Evolutionary conservation across 2,797 vertebrate genomes (phyloP), one percentile per base, ranked within the genome.

Genomic region (Champsocephalus esox): DNA sequence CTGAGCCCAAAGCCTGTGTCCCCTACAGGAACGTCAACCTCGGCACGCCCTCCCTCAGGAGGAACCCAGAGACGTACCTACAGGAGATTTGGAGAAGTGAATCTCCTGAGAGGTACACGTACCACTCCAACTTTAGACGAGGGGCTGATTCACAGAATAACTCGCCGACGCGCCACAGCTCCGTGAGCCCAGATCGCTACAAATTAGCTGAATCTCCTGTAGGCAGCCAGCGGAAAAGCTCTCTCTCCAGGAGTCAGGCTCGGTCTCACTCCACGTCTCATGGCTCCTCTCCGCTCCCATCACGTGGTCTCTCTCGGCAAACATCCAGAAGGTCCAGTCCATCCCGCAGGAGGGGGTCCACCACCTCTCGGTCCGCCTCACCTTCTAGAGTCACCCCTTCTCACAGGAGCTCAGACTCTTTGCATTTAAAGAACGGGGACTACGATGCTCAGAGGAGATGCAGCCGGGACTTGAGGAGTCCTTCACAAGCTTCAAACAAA

Each of bases 11-110:
- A 86, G 93, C 94, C 65, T 88, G 90, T 1, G 94, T 96, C 54
- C 95, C 95, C 3, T 96, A 90, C 81, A 89, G 95, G 80, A 96
- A 92, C 28, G 81, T 93, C 11, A 95, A 93, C 73, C 93, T 96
- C 0, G 95, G 95, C 8, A 51, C 95, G 28, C 95, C 95, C 0
- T 96, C 95, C 16, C 87, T 93, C 49, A 90, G 94, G 79, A 92
- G 95, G 67, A 94, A 75, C 73, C 48, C 19, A 1, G 93, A 94
- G 3, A 91, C 93, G 0, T 93, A 88, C 12, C 75, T 82, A 16
- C 89, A 87, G 46, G 92, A 92, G 28, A 69, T 62, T 14, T 93
- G 89, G 86, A 94, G 94, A 46, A 95, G 95, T 55, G 94, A 95
- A 72, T 95, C 95, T n/a, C 95, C 95, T 1, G 93, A 95, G 76